Percentiles rank a stretch among this genome's conserved stretches.
Conservation (phyloP, 1,140 invertebrate species). For the Plutomurus gul region DNA sequence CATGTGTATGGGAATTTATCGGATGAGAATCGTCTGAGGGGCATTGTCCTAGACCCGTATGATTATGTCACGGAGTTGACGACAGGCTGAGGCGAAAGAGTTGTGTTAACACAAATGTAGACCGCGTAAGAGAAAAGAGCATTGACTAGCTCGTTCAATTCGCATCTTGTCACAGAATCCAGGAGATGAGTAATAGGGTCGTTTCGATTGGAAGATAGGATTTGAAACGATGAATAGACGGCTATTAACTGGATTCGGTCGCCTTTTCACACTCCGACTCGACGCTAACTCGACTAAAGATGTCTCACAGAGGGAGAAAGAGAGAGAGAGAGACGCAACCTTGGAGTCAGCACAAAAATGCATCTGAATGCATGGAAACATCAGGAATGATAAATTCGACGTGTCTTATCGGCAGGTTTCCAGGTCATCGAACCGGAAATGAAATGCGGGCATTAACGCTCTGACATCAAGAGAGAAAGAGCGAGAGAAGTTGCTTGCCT, state of each 20-base stretch:
- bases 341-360: constrained; percentile 26
- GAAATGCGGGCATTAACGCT: constrained; percentile 51
- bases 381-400: constrained; percentile 52
- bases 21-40: no score
- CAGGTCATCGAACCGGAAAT: constrained; percentile 55
- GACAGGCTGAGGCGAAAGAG: no score
- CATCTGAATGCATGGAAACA: constrained; percentile 20
- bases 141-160: background rate
- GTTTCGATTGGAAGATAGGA: constrained; percentile 23
- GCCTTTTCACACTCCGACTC: background rate
- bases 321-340: background rate
- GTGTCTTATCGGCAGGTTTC: constrained; percentile 52
- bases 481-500: background rate
- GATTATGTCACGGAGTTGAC: no score
- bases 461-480: constrained; percentile 19
- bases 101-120: no score
- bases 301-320: background rate
- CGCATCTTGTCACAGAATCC: background rate
- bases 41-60: no score
- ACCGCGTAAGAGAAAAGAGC: no score
- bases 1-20: no score
- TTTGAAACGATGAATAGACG: constrained; percentile 9
- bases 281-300: background rate
- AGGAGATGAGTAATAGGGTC: constrained; percentile 27
- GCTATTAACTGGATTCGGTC: constrained; percentile 2